These are phyloP conservation scores for Popillia japonica DNA, from an alignment of 1,140 invertebrate genomes.

Conservation along the genomic window DNA sequence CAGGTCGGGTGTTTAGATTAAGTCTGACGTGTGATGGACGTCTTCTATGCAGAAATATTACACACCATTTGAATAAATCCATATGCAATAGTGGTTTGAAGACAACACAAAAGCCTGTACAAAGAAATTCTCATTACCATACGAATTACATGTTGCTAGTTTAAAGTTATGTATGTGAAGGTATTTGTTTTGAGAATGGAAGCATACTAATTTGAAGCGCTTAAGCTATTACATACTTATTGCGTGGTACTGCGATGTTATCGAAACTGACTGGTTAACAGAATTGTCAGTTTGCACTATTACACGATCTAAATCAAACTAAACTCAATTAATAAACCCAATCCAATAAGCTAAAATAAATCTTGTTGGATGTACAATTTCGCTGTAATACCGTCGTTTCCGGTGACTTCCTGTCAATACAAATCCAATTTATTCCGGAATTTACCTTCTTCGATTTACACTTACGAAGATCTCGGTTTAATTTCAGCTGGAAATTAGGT, in stretches of 20 bases:
- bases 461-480: background rate
- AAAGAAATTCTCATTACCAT: slow-evolving; percentile 26
- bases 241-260: too few species aligned
- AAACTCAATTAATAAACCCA: too few species aligned
- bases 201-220: too few species aligned
- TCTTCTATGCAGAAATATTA: slow-evolving; percentile 12
- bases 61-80: slow-evolving; percentile 29
- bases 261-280: too few species aligned
- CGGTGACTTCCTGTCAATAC: background rate
- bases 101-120: background rate
- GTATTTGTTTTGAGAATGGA: background rate
- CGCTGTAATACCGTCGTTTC: background rate
- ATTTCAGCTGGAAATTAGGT: background rate
- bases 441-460: background rate
- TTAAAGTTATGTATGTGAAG: background rate
- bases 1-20: background rate
- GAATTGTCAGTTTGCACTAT: too few species aligned
- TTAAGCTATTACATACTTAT: too few species aligned
- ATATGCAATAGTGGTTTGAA: slow-evolving; percentile 18
- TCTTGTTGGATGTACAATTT: background rate
- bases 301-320: too few species aligned
- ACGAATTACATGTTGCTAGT: background rate
- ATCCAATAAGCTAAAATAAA: too few species aligned
- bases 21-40: slow-evolving; percentile 17
- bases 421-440: background rate